phyloP scores from a whole-genome alignment of 2,113 vertebrate species.

The Dasypus novemcinctus region DNA sequence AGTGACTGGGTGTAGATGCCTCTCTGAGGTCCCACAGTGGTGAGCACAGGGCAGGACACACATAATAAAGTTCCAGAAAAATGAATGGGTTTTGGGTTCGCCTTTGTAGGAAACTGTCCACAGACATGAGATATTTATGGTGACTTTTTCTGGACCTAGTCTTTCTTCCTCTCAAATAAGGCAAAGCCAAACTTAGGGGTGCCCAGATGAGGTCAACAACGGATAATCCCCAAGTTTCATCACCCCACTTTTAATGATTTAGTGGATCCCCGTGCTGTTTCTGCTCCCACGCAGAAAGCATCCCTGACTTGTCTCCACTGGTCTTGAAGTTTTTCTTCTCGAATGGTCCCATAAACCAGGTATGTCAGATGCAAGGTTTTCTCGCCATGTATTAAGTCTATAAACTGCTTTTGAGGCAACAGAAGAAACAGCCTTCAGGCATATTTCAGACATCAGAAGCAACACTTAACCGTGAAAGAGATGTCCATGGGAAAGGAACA shows the following conservation, averaged over 20 bases:
- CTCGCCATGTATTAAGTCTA: not conserved
- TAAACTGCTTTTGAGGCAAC: not conserved
- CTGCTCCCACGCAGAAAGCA: not conserved
- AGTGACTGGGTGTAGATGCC: not conserved
- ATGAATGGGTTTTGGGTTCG: not conserved
- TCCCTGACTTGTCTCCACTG: not conserved
- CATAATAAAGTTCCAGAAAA: not conserved
- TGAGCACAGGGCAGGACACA: not conserved
- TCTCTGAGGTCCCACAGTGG: not conserved
- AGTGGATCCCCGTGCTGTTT: not conserved
- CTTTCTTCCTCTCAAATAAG: not conserved
- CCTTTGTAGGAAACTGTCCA: not conserved
- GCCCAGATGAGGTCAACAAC: not conserved
- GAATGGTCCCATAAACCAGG: not conserved
- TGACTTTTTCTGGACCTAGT: not conserved
- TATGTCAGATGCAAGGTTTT: not conserved
- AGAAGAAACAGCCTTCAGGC: not conserved
- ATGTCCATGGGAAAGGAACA: not conserved
- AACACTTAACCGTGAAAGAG: not conserved
- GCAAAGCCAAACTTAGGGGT: not conserved
- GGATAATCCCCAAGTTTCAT: not conserved
- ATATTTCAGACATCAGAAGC: not conserved
- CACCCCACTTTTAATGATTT: rapidly evolving
- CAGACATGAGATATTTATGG: not conserved
- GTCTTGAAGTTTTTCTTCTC: not conserved